Base-by-base conservation (phyloP, 2,888 invertebrate genomes). In the Megaustenia siamemsis region DNA sequence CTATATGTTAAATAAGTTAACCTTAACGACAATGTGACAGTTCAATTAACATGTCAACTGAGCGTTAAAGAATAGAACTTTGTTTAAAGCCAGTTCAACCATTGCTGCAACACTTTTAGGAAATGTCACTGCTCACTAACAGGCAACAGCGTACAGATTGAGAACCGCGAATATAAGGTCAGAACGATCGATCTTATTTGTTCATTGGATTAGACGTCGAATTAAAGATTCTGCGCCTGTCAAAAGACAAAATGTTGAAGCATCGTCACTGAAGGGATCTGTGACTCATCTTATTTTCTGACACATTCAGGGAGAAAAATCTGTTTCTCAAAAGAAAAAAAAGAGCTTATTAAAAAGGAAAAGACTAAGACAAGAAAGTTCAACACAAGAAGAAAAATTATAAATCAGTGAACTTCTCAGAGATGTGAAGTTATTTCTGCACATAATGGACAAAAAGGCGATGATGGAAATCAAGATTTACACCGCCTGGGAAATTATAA, bases 131-230 rank as follows among this genome's bases (percentile, higher is more conserved):
- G n/a, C n/a, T n/a, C n/a, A n/a, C n/a, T n/a, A n/a, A n/a, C n/a
- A n/a, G n/a, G n/a, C n/a, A n/a, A n/a, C n/a, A n/a, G n/a, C n/a
- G n/a, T n/a, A n/a, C n/a, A n/a, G n/a, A n/a, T n/a, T n/a, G n/a
- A n/a, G n/a, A n/a, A n/a, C n/a, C n/a, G n/a, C n/a, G n/a, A n/a
- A 56, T 38, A n/a, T 40, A 38, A 77, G 77, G 77, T 77, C 77
- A 77, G 2, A 15, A 3, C 24, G 77, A 77, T 77, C 77, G 77
- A 77, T 60, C 77, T 77, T 56, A 77, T 77, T 77, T 56, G 77
- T 60, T 77, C 60, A 77, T 77, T 77, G 77, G 77, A 77, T 77
- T 77, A 77, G 56, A 56, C 77, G 60, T n/a, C n/a, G n/a, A n/a
- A n/a, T n/a, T n/a, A 24, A 60, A 40, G 77, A 77, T 60, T 49